phyloP scores from a whole-genome alignment of 2,113 vertebrate genomes.

The Vicugna pacos region DNA sequence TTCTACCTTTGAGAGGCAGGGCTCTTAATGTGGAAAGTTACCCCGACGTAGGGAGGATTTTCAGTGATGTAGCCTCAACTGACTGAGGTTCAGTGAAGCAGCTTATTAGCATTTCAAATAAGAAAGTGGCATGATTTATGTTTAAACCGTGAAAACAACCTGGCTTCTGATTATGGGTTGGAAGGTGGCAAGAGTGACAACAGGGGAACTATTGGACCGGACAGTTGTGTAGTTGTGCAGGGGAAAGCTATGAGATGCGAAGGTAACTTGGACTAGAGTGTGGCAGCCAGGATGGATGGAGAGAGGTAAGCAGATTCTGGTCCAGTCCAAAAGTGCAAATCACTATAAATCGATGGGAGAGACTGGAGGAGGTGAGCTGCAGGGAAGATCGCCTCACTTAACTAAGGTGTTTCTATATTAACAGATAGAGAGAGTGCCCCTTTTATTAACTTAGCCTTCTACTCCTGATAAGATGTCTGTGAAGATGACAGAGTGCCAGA shows the following conservation, averaged over 20 bases:
- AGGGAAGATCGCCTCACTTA: background rate
- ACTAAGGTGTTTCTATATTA: background rate
- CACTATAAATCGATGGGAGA: background rate
- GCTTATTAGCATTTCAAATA: background rate
- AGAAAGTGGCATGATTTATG: background rate
- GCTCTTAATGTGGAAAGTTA: background rate
- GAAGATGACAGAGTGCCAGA: background rate
- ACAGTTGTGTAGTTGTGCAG: background rate
- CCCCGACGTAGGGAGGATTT: background rate
- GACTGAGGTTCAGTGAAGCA: background rate
- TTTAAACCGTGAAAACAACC: background rate
- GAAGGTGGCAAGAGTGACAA: background rate
- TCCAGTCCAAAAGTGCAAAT: background rate
- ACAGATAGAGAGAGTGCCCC: background rate
- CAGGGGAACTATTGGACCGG: background rate
- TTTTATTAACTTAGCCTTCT: background rate
- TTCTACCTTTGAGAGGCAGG: background rate
- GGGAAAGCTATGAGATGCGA: background rate
- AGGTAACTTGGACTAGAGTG: background rate
- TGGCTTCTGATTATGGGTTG: background rate
- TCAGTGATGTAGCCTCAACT: background rate
- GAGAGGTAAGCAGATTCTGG: accelerated
- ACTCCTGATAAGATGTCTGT: background rate
- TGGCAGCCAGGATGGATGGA: background rate
- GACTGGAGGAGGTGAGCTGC: background rate